Percentiles rank a stretch among this genome's conserved stretches.
Conservation (phyloP, 2,888 invertebrate species). For the Drosophila barbarae region DNA sequence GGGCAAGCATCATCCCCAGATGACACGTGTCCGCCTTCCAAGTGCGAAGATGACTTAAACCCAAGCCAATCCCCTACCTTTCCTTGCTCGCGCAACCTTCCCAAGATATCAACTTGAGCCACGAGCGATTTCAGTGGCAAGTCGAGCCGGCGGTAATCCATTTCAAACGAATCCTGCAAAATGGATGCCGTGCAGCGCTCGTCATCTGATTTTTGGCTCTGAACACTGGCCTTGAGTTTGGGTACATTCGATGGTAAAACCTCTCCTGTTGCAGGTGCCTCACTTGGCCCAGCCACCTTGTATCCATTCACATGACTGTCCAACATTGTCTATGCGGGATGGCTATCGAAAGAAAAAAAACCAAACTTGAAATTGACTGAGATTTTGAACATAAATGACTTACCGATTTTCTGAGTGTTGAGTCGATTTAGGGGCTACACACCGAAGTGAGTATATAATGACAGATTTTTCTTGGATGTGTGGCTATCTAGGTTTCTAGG, state of each 20-base stretch:
- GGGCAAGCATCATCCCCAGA: background rate
- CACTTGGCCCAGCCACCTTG: background rate
- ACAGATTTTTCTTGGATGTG: background rate
- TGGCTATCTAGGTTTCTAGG: background rate
- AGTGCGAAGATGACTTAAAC: background rate
- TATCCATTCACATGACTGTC: constrained; percentile 5
- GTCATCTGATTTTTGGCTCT: background rate
- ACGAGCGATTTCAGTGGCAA: constrained; percentile 8
- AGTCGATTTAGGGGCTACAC: constrained; percentile 6
- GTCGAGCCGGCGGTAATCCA: background rate
- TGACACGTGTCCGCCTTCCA: background rate
- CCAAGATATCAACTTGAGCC: constrained; percentile 6
- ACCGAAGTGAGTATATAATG: background rate
- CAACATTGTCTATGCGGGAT: constrained; percentile 13
- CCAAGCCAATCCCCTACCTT: constrained; percentile 5
- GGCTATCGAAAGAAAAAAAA: background rate
- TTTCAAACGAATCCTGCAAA: background rate
- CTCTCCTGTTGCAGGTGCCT: background rate
- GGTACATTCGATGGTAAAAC: background rate
- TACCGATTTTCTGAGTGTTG: constrained; percentile 19
- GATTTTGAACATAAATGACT: constrained; percentile 16
- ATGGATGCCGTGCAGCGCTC: background rate
- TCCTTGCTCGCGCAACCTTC: background rate
- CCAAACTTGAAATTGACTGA: constrained; percentile 2
- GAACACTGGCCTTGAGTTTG: background rate